A percentile compares a stretch with the other conserved stretches of the same genome.
phyloP scores from a whole-genome alignment of 2,797 vertebrate genomes.

The Coilia nasus region DNA sequence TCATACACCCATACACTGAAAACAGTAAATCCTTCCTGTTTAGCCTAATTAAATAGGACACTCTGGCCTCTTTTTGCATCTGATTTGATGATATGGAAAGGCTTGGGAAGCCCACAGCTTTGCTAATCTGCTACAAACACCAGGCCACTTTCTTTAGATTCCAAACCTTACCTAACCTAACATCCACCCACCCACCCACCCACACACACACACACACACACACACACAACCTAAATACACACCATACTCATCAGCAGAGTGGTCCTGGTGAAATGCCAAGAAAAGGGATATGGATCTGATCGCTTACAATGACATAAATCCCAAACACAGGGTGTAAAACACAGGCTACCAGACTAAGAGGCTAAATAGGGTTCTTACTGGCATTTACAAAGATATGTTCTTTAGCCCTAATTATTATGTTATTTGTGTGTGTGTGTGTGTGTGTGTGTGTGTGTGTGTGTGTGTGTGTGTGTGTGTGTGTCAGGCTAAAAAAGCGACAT shows the following conservation, averaged over 20 bases:
- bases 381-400: background rate
- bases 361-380: background rate
- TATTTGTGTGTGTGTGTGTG: constrained; percentile 15
- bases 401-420: background rate
- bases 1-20: background rate
- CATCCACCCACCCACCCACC: too few relatives aligned
- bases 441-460: constrained; percentile 38
- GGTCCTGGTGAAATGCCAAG: constrained; percentile 56
- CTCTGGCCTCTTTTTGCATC: constrained; percentile 41
- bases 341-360: background rate
- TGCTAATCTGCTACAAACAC: constrained; percentile 64
- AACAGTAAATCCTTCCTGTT: constrained; percentile 36
- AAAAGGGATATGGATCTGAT: constrained; percentile 44
- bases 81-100: constrained; percentile 56
- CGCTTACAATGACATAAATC: background rate
- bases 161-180: background rate
- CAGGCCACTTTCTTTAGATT: background rate
- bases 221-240: background rate
- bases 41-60: constrained; percentile 36
- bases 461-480: constrained; percentile 25
- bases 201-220: background rate
- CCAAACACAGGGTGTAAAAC: background rate
- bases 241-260: background rate
- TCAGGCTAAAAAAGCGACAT: background rate
- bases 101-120: constrained; percentile 57